Percentiles rank a stretch among this genome's conserved stretches.
Evolutionary conservation across 2,888 invertebrate genomes (phyloP).

Genomic region (Lepas anatifera): DNA sequence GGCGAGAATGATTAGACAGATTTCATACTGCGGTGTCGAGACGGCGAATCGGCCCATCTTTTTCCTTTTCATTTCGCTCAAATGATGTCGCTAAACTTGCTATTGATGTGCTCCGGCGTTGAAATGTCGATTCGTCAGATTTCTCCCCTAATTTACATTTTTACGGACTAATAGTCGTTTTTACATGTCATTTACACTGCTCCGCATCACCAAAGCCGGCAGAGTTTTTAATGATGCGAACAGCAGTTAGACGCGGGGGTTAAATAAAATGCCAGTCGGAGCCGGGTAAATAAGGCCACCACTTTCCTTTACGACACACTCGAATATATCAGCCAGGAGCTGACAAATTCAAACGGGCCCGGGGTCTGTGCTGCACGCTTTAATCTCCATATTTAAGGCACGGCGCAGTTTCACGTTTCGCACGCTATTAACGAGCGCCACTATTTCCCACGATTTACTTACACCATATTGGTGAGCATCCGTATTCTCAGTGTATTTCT

Average conservation of each 20-base stretch:
- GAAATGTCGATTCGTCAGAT: constrained; percentile 8
- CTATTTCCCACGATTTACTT: too few species aligned
- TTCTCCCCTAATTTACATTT: constrained; percentile 8
- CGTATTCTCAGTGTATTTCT: too few species aligned
- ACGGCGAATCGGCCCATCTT: not conserved
- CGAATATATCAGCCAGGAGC: not conserved
- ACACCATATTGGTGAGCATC: too few species aligned
- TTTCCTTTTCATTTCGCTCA: not conserved
- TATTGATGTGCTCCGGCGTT: not conserved
- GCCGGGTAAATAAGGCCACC: not conserved
- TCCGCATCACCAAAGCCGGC: not conserved
- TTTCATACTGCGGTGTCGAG: too few species aligned
- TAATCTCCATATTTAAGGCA: too few species aligned
- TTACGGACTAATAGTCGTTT: constrained; percentile 11
- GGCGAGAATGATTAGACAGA: not conserved
- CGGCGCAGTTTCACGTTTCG: too few species aligned
- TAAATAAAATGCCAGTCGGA: not conserved
- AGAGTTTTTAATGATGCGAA: constrained; percentile 11
- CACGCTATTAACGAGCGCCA: too few species aligned
- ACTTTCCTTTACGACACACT: not conserved
- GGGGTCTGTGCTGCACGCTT: too few species aligned
- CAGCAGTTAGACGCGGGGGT: constrained; percentile 2
- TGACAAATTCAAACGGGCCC: too few species aligned
- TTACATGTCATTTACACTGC: constrained; percentile 11
- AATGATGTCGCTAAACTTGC: not conserved